Base-by-base conservation (phyloP, 2,888 invertebrate species). In the Eutolmus rufibarbis region DNA sequence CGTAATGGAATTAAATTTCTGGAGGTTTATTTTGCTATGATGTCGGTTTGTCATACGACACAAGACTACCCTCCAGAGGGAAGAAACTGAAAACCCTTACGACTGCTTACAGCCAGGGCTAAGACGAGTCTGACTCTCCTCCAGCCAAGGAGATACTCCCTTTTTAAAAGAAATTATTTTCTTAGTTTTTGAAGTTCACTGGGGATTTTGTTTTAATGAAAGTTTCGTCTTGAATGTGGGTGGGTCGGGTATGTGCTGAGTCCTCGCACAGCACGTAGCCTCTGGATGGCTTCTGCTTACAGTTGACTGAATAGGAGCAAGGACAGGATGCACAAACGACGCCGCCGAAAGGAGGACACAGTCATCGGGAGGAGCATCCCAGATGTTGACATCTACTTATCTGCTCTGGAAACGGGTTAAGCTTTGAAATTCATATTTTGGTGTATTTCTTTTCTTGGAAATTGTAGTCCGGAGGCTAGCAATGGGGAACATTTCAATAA, bases 1-100 rank as follows among this genome's bases (percentile, higher is more conserved):
- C 34, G 78, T 78, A 78, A 78, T 78, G 28, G 78, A 78, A 78
- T 78, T 78, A 78, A 78, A 78, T 40, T 78, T 78, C 78, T 23
- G 43, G 78, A 23, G 78, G 78, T 46, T 78, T 46, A 78, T 43
- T 78, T 46, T 40, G 78, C 23, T 23, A 78, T 78, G 40, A 40
- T 46, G 43, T 37, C 43, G 40, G 78, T 78, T 78, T 78, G 19
- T 78, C 46, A 78, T 78, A 78, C 78, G 37, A 76, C 76, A 12
- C 34, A 76, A n/a, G n/a, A 19, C 37, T 37, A 14, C 31, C 37
- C 76, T 76, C 76, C 14, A n/a, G 34, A 37, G 76, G 66, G 66
- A 28, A 66, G 16, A 66, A 28, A 23, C 66, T 66, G 12, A 66
- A 66, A 66, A 66, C 66, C 66, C 66, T 66, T 66, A 66, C 66